These are phyloP conservation scores for Idaea straminata DNA, from an alignment of 2,888 invertebrate genomes.

Conservation along the genomic window DNA sequence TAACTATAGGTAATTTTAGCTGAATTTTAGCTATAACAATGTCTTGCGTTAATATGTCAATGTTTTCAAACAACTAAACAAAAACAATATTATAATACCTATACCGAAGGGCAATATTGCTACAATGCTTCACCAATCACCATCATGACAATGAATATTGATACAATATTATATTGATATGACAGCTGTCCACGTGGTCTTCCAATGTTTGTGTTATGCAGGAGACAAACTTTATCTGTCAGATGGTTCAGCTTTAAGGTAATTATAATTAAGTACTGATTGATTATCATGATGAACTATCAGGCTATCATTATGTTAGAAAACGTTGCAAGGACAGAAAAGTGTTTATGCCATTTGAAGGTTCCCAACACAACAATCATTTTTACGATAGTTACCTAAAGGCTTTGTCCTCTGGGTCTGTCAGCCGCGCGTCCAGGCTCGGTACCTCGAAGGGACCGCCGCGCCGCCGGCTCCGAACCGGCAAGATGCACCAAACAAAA, in stretches of 20 bases:
- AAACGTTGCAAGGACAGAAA: slow-evolving; percentile 47
- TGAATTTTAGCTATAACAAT: too few relatives aligned
- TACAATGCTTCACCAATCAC: background rate
- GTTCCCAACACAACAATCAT: slow-evolving; percentile 30
- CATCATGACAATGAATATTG: background rate
- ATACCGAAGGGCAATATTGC: background rate
- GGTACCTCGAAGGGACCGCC: slow-evolving; percentile 67
- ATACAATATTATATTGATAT: slow-evolving; percentile 18
- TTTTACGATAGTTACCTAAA: slow-evolving; percentile 68
- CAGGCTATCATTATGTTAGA: slow-evolving; percentile 45
- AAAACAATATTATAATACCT: too few relatives aligned
- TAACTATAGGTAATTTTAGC: too few relatives aligned
- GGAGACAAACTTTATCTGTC: slow-evolving; percentile 13
- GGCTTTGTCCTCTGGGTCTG: slow-evolving; percentile 72
- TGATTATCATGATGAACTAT: slow-evolving; percentile 7
- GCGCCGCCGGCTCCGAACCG: slow-evolving; percentile 69
- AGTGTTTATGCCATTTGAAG: slow-evolving; percentile 34
- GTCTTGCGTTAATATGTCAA: too few relatives aligned
- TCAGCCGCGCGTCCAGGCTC: slow-evolving; percentile 69
- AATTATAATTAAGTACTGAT: background rate
- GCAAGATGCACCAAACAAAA: slow-evolving; percentile 79
- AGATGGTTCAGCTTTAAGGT: slow-evolving; percentile 10
- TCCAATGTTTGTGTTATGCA: slow-evolving; percentile 11
- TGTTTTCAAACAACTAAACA: too few relatives aligned
- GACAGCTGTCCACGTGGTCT: slow-evolving; percentile 29